These are phyloP conservation scores for Drosophila ercepeae DNA, from an alignment of 1,140 invertebrate species.

Conservation along the genomic window DNA sequence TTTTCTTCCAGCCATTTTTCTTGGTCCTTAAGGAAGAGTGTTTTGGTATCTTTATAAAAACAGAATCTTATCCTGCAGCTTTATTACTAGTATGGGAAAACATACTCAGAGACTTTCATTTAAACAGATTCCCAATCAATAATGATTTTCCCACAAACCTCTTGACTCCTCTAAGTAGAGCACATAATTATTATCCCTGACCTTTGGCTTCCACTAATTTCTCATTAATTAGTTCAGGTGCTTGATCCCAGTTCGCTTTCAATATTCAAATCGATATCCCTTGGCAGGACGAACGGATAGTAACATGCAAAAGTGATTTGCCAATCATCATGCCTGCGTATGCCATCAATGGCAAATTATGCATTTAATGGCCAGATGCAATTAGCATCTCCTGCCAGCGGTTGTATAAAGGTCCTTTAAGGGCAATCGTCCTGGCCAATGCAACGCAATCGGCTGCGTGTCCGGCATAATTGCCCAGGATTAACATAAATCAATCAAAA, in stretches of 20 bases:
- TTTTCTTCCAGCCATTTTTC: constrained; percentile 5
- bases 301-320: constrained; percentile 38
- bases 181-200: neutral
- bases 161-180: neutral
- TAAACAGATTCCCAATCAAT: too few species aligned
- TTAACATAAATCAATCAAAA: constrained; percentile 76
- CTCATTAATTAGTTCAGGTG: neutral
- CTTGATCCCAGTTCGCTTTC: constrained; percentile 19
- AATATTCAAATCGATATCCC: constrained; percentile 35
- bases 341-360: constrained; percentile 44
- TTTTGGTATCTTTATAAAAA: neutral
- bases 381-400: constrained; percentile 23
- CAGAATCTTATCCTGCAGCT: too few species aligned
- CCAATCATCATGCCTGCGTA: constrained; percentile 24
- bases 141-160: too few species aligned
- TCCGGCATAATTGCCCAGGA: constrained; percentile 62
- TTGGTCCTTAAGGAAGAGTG: neutral
- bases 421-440: neutral
- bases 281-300: constrained; percentile 24
- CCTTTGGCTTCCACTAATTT: neutral
- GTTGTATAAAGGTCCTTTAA: constrained; percentile 11
- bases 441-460: constrained; percentile 24
- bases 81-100: too few species aligned
- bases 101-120: too few species aligned
- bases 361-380: constrained; percentile 45